Evolutionary conservation across 64 coral and sea anemone genomes (phyloP), one percentile per base, ranked within the genome.

Genomic region (Stylophora pistillata): DNA sequence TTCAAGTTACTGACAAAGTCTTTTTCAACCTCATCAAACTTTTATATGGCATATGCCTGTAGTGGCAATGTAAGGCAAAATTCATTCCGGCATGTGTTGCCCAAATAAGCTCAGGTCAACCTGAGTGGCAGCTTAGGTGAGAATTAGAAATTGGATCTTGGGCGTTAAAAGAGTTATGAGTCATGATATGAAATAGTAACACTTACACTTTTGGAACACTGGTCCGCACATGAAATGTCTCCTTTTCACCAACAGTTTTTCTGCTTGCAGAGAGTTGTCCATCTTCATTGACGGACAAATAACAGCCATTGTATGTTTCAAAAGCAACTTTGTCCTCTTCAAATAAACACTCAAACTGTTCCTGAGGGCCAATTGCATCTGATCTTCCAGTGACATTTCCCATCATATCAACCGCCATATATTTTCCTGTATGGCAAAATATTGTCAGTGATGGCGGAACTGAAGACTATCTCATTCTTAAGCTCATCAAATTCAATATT

Each of bases 291-390:
- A 95, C 86, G 26, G 93, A 89, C 53, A 99, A 61, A 74, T 95
- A 99, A 77, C 97, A 99, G 20, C 97, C 93, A 87, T 98, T 98
- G 29, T 95, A 94, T 53, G 96, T 88, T 76, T 92, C 90, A 30
- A 98, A 61, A 17, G 96, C 96, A 17, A 90, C 96, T 79, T 90
- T 95, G 23, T 98, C 78, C 23, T 76, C 83, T 55, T 98, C 96
- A 98, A 90, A 98, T n/a, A 98, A 76, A n/a, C 94, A 59, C n/a
- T 98, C 96, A 92, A 98, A 89, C 72, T 95, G 93, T 78, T 98
- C 96, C 80, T 98, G 96, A 65, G 81, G 90, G 33, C 96, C 96
- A 64, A 98, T 98, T 13, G 96, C 96, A 69, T 98, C 96, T 72
- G 93, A 80, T 89, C 89, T 89, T 6, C 96, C 96, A 78, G 75